phyloP scores from a whole-genome alignment of 2,888 invertebrate species.

The Meloe dianella region DNA sequence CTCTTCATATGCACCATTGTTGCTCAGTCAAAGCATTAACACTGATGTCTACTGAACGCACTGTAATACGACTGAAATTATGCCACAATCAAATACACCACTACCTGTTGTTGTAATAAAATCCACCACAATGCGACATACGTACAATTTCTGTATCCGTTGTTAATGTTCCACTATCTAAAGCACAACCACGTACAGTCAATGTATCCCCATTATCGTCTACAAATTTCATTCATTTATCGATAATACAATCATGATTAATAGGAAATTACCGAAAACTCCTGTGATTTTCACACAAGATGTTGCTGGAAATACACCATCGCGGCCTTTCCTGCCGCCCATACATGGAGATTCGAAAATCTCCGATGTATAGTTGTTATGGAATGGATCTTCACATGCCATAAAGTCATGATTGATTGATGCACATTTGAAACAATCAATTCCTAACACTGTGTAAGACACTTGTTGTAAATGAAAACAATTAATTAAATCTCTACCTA shows the following conservation, averaged over 20 bases:
- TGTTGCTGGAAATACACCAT: slow-evolving; percentile 95
- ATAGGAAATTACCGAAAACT: slow-evolving; percentile 72
- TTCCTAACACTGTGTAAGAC: slow-evolving; percentile 53
- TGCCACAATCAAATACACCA: slow-evolving; percentile 53
- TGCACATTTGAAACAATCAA: slow-evolving; percentile 97
- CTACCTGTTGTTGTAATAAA: slow-evolving; percentile 88
- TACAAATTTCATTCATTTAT: slow-evolving; percentile 53
- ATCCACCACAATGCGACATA: slow-evolving; percentile 97
- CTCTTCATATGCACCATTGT: no score
- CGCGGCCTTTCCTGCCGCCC: slow-evolving; percentile 90
- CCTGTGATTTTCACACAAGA: slow-evolving; percentile 96
- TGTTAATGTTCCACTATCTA: slow-evolving; percentile 94
- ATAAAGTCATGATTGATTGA: slow-evolving; percentile 87
- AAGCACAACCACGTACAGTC: slow-evolving; percentile 90
- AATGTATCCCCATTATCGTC: slow-evolving; percentile 82
- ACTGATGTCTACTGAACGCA: no score
- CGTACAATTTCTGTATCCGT: slow-evolving; percentile 96
- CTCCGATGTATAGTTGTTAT: slow-evolving; percentile 85
- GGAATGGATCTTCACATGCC: slow-evolving; percentile 94
- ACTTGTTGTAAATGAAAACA: background rate
- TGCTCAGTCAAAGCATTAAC: no score
- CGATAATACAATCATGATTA: background rate
- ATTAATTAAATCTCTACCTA: background rate
- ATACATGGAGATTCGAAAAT: slow-evolving; percentile 91
- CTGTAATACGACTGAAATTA: no score